Conservation (phyloP, 1,140 invertebrate species). For the Bombus huntii region DNA sequence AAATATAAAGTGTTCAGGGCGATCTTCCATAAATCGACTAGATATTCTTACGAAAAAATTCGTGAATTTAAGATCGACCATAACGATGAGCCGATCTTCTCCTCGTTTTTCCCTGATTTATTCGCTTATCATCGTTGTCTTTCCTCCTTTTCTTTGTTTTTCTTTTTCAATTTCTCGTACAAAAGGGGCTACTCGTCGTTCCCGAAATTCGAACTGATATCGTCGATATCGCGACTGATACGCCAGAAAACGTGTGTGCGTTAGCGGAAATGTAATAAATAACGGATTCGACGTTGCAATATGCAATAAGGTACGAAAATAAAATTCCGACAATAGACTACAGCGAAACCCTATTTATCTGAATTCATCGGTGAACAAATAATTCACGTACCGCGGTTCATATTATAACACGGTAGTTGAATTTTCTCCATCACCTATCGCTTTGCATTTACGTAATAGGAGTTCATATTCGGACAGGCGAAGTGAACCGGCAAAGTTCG, state of each 20-base stretch:
- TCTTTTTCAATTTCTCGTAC: neutral
- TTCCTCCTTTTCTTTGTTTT: neutral
- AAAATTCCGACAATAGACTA: no score
- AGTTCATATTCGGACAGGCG: no score
- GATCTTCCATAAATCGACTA: neutral
- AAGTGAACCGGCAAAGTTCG: no score
- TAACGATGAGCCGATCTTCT: neutral
- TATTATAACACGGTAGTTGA: no score
- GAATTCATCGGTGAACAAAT: no score
- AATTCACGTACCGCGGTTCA: no score
- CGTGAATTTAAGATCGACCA: neutral
- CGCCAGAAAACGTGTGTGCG: fast-evolving
- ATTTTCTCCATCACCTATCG: no score
- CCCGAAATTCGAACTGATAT: neutral
- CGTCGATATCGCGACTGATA: neutral
- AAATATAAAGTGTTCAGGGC: neutral
- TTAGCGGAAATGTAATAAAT: neutral
- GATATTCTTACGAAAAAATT: neutral
- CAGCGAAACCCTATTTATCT: no score
- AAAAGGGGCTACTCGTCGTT: neutral
- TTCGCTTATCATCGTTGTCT: neutral
- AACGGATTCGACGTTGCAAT: neutral
- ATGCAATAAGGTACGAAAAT: no score
- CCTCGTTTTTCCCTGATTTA: neutral
- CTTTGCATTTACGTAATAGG: no score